Evolutionary conservation across 1,140 invertebrate genomes (phyloP), one percentile per base, ranked within the genome.

Genomic region (Eumaeus atala): DNA sequence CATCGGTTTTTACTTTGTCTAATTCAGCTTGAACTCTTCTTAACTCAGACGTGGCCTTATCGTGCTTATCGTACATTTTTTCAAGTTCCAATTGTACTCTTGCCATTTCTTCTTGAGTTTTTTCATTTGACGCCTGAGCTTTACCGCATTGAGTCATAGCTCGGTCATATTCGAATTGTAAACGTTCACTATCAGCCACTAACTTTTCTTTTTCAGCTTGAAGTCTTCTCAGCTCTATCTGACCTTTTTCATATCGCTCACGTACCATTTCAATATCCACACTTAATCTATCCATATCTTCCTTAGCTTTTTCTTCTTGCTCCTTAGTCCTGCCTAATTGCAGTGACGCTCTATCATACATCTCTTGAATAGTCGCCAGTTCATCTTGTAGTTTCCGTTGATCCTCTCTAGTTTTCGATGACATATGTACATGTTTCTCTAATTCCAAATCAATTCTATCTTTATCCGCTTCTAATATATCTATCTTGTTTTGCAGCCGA

Each of bases 21-120:
- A 92, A 84, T 62, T 96, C 95, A 2, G 90, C 90, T 72, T 96
- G 93, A 3, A 94, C 90, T 83, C 95, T 94, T 54, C 95, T 89
- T 51, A 96, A 88, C 66, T 97, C 96, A 4, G 91, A 87, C 62
- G 95, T 93, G 48, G 92, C 90, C 74, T 95, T 93, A 61, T 97
- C 95, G 66, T 96, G 93, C 68, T 96, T 95, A 65, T 97, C 96
- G 64, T 95, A 94, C 88, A 96, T 92, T 76, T 96, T 97, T 74
- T 97, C 96, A 10, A 96, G 88, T 81, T 97, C 96, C 18, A 95
- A 90, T 72, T 95, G 94, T 70, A 96, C 91, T 67, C 95, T 89
- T 0, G 94, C 92, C 44, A 95, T 90, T 82, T 97, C 96, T 77
- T 97, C 95, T 74, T 97, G 95, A 54, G 93, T 92, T 67, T 96